Evolutionary conservation across 2,888 invertebrate species (phyloP).

Genomic region (Scaptomyza flava): DNA sequence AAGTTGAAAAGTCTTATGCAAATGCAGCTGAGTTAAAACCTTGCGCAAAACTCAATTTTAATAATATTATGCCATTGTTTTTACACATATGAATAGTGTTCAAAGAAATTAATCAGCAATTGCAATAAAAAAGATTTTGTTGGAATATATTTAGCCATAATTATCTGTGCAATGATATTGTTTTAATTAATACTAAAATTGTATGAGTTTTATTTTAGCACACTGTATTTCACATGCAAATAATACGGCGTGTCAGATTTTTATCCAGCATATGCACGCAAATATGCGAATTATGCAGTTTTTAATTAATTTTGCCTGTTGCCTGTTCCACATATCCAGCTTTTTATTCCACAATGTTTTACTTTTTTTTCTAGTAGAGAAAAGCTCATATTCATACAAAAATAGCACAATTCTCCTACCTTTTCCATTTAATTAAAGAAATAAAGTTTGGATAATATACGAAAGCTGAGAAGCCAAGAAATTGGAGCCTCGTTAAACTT

Average conservation of each 20-base stretch:
- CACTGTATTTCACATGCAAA: not conserved
- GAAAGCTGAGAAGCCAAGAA: not conserved
- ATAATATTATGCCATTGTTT: not conserved
- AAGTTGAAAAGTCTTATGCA: not conserved
- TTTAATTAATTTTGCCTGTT: constrained; percentile 67
- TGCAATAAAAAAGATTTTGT: not conserved
- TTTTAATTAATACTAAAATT: not conserved
- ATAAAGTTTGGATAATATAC: not conserved
- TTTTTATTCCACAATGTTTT: constrained; percentile 3
- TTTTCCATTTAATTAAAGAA: not conserved
- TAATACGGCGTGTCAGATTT: not conserved
- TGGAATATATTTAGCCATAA: not conserved
- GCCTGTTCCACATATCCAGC: constrained; percentile 20
- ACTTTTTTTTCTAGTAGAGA: not conserved
- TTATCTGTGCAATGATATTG: not conserved
- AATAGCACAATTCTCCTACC: constrained; percentile 13
- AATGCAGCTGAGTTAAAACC: not conserved
- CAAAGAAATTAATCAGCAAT: not conserved
- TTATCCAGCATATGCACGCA: not conserved
- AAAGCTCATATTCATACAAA: constrained; percentile 11
- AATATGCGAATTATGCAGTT: constrained; percentile 56
- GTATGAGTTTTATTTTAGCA: not conserved
- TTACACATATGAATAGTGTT: not conserved
- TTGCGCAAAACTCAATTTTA: not conserved
- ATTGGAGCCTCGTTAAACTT: not conserved